Base-by-base conservation (phyloP, 2,888 invertebrate species). In the Tachina fera region DNA sequence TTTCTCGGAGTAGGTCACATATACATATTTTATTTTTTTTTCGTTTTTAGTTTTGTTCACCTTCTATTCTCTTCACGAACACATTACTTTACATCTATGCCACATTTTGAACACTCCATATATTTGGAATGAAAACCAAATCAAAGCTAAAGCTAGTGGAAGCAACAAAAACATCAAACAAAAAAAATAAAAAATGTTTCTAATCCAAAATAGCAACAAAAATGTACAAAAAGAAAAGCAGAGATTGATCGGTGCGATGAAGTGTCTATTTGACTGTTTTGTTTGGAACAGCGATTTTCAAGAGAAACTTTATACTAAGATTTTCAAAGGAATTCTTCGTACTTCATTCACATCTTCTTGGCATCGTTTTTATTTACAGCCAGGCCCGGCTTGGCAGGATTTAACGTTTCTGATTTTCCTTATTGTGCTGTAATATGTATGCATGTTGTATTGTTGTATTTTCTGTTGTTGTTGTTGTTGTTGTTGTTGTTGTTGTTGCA, bases 191-290 rank as follows among this genome's bases (percentile, higher is more conserved):
- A 65, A 83, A 14, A 31, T 67, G 74, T 85, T 79, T 82, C 60
- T 61, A 67, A 79, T 65, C 71, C 49, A 65, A 78, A 71, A 74
- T 49, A 74, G 43, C 14, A 75, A 43, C 61, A 51, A 79, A 58
- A 65, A 58, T 58, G 43, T 67, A 67, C 39, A 72, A 77, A 72
- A 77, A 78, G 60, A 53, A 76, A 72, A 60, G 51, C 60, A 72
- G 65, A 86, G 86, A 86, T 86, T 86, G 86, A 86, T 86, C 86
- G 86, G 83, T 86, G 86, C 86, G 86, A 86, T 86, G 86, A 86
- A 86, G 83, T 86, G 86, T 86, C 86, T 86, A 86, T 86, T 86
- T 86, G 86, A 86, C 86, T 86, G 86, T 84, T 74, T 74, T 75
- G 82, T 79, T 22, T 53, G 83, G 79, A 86, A 79, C 79, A 86